Conservation (phyloP, 2,797 vertebrate species). For the Philypnodon macrostomus region DNA sequence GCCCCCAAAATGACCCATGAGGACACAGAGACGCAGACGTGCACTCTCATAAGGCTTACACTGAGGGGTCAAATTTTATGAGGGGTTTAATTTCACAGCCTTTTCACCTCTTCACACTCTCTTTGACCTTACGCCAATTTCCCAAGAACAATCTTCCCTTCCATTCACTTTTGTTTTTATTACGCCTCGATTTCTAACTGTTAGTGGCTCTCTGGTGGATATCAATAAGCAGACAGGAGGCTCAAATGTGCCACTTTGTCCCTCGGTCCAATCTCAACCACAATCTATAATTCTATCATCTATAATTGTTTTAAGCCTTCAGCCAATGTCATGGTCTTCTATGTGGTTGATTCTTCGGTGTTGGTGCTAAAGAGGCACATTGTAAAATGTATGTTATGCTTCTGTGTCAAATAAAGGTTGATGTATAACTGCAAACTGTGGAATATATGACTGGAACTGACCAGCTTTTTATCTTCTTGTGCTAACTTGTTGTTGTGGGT, state of each 20-base stretch:
- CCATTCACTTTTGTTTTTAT: slow-evolving; percentile 21
- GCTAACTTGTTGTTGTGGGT: too few relatives aligned
- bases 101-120: slow-evolving; percentile 4
- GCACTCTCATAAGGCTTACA: slow-evolving; percentile 1
- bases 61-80: slow-evolving; percentile 31
- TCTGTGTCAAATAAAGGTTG: too few relatives aligned
- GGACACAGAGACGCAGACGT: slow-evolving; percentile 15
- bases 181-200: slow-evolving; percentile 10
- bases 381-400: slow-evolving; percentile 42
- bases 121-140: slow-evolving; percentile 15
- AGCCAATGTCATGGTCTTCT: too few relatives aligned
- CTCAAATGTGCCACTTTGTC: slow-evolving; percentile 1
- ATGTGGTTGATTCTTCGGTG: too few relatives aligned
- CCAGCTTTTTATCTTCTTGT: too few relatives aligned
- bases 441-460: too few relatives aligned
- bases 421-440: too few relatives aligned
- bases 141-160: slow-evolving; percentile 14
- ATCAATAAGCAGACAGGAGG: neutral
- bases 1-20: slow-evolving; percentile 16
- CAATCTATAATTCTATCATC: slow-evolving; percentile 1
- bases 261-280: slow-evolving; percentile 11
- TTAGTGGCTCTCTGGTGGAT: slow-evolving; percentile 15
- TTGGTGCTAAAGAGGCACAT: slow-evolving; percentile 15
- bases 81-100: slow-evolving; percentile 13
- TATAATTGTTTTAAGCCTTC: slow-evolving; percentile 18